Evolutionary conservation across 2,888 invertebrate species (phyloP).

Genomic region (Phlogophora meticulosa): DNA sequence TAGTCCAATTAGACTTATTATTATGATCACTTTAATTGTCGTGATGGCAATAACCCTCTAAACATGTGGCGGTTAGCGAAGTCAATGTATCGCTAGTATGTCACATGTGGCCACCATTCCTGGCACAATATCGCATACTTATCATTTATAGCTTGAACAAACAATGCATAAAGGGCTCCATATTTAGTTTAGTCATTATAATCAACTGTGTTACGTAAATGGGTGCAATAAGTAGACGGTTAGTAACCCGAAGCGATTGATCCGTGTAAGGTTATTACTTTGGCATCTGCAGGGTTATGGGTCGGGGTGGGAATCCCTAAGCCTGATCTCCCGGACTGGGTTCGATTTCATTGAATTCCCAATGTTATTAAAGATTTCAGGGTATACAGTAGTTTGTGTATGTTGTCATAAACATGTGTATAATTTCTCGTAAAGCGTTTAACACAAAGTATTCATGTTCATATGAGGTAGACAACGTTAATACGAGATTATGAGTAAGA

Average conservation of each 20-base stretch:
- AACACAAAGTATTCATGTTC: not conserved
- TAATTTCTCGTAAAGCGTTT: not conserved
- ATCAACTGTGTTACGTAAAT: constrained; percentile 47
- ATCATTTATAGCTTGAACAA: constrained; percentile 57
- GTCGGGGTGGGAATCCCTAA: constrained; percentile 75
- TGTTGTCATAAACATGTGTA: not conserved
- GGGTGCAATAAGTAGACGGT: constrained; percentile 66
- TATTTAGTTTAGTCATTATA: constrained; percentile 40
- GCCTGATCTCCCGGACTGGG: constrained; percentile 67
- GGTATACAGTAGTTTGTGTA: constrained; percentile 2
- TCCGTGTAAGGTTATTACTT: constrained; percentile 75
- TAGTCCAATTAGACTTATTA: constrained; percentile 47
- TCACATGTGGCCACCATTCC: constrained; percentile 88
- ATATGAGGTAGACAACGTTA: not conserved
- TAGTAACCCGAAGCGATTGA: constrained; percentile 71
- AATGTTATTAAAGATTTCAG: constrained; percentile 73
- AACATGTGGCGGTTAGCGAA: constrained; percentile 86
- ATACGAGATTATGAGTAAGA: not conserved
- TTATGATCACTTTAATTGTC: constrained; percentile 67
- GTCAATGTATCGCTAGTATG: constrained; percentile 78
- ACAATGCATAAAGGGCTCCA: constrained; percentile 52
- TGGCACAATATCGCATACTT: constrained; percentile 70
- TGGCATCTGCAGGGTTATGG: constrained; percentile 75
- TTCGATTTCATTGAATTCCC: constrained; percentile 75
- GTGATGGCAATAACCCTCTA: constrained; percentile 80